Evolutionary conservation across 2,888 invertebrate species (phyloP).

Genomic region (Nemurella pictetii): DNA sequence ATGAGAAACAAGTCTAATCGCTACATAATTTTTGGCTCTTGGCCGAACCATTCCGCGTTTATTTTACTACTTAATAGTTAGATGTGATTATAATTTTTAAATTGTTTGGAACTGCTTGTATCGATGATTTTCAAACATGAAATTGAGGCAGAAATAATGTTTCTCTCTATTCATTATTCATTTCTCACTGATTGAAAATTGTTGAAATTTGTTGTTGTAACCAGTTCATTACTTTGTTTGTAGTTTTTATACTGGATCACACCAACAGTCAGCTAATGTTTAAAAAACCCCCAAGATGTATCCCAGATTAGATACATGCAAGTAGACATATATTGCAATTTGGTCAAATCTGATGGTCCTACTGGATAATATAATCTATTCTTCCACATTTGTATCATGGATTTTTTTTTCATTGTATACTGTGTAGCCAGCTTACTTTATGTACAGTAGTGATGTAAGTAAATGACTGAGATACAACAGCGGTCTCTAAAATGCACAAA

Average conservation of each 20-base stretch:
- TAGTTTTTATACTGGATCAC: neutral
- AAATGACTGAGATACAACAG: too few relatives aligned
- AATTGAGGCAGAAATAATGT: too few relatives aligned
- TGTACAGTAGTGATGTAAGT: neutral
- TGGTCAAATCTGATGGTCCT: neutral
- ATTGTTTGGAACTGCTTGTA: too few relatives aligned
- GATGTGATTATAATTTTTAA: too few relatives aligned
- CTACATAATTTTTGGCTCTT: neutral
- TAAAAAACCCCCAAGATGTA: neutral
- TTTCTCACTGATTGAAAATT: too few relatives aligned
- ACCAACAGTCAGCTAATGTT: neutral
- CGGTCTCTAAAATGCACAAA: neutral
- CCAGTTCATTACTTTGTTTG: too few relatives aligned
- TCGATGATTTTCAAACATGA: too few relatives aligned
- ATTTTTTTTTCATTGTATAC: neutral
- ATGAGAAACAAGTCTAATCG: constrained; percentile 47
- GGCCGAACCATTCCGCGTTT: neutral
- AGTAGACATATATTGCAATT: neutral
- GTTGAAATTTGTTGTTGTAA: too few relatives aligned
- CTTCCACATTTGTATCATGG: neutral
- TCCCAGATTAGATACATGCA: neutral
- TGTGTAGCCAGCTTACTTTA: neutral
- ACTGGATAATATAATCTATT: neutral
- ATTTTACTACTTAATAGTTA: too few relatives aligned
- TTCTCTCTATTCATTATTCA: too few relatives aligned